Conservation (phyloP, 92 coral and sea anemone genomes). For the Galaxea fascicularis region DNA sequence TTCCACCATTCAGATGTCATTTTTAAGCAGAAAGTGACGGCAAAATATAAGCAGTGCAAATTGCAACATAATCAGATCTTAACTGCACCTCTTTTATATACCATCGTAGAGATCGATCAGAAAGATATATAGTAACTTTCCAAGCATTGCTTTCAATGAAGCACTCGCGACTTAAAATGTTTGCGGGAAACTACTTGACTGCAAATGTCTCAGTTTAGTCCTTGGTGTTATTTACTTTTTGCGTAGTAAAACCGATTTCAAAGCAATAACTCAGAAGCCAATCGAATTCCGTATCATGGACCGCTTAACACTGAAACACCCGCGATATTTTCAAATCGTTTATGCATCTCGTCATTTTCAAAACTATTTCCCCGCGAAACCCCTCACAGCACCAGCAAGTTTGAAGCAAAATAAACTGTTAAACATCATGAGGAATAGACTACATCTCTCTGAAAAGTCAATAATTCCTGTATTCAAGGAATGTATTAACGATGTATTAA, state of each 20-base stretch:
- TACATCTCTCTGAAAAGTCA: not conserved
- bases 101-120: too few species aligned
- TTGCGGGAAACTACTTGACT: not conserved
- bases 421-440: not conserved
- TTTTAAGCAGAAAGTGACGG: not conserved
- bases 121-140: too few species aligned
- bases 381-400: slow-evolving; percentile 32
- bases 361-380: slow-evolving; percentile 8
- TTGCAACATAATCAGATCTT: too few species aligned
- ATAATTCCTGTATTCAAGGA: not conserved
- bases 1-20: not conserved
- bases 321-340: slow-evolving; percentile 18
- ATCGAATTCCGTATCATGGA: slow-evolving; percentile 28
- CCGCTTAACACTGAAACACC: slow-evolving; percentile 28
- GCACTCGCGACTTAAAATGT: not conserved
- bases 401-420: slow-evolving; percentile 35
- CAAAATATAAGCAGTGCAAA: not conserved
- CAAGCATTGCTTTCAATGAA: not conserved
- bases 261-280: not conserved
- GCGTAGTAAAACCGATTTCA: slow-evolving; percentile 11
- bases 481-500: not conserved
- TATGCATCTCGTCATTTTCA: slow-evolving; percentile 47
- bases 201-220: too few species aligned
- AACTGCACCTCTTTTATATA: too few species aligned
- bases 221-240: not conserved